Evolutionary conservation across 2,888 invertebrate genomes (phyloP).

Genomic region (Apodemia hepburni): DNA sequence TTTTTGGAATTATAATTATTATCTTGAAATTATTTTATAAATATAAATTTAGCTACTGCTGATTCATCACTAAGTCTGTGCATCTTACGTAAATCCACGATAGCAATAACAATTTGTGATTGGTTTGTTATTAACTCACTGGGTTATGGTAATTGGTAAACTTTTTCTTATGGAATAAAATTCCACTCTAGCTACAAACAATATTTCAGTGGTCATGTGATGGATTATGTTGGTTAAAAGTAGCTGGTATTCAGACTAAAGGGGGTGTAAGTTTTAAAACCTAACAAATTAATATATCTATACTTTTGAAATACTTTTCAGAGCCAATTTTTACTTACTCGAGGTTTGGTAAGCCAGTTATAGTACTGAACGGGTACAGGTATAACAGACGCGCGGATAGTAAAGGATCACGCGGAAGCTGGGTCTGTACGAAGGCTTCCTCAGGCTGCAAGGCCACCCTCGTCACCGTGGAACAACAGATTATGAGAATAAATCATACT

Average conservation of each 20-base stretch:
- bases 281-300: not conserved
- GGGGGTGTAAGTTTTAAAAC: not conserved
- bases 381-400: constrained; percentile 46
- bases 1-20: too few relatives aligned
- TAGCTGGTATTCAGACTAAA: not conserved
- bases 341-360: constrained; percentile 43
- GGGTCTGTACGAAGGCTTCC: constrained; percentile 44
- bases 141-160: too few relatives aligned
- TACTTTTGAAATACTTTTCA: constrained; percentile 17
- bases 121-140: too few relatives aligned
- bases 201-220: too few relatives aligned
- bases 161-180: too few relatives aligned
- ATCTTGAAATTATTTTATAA: too few relatives aligned
- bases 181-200: too few relatives aligned
- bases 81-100: too few relatives aligned
- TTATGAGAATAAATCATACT: constrained; percentile 36
- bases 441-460: constrained; percentile 43
- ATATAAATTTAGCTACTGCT: too few relatives aligned
- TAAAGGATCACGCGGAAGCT: constrained; percentile 38
- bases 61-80: too few relatives aligned
- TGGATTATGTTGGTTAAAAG: too few relatives aligned
- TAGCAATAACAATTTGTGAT: too few relatives aligned
- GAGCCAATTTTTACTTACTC: constrained; percentile 39
- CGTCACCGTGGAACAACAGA: constrained; percentile 41
- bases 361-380: constrained; percentile 43